phyloP scores from a whole-genome alignment of 2,797 vertebrate species.

The Tangara arthus region DNA sequence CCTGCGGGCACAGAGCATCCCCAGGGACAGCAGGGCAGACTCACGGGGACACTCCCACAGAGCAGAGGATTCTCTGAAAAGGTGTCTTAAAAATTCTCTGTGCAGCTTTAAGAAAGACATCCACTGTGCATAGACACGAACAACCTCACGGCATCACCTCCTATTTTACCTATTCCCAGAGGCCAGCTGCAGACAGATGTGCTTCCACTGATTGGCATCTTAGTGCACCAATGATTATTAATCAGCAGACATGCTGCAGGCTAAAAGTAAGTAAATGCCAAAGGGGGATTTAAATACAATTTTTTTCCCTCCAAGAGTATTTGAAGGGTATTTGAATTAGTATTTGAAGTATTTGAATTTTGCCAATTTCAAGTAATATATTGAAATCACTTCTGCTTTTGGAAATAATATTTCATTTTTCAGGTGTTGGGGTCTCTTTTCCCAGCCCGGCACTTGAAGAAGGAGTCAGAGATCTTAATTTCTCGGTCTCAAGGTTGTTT shows the following conservation, averaged over 20 bases:
- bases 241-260: not conserved
- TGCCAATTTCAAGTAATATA: not conserved
- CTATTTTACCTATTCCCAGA: accelerated
- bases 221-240: not conserved
- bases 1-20: accelerated
- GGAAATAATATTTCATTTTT: not conserved
- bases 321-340: not conserved
- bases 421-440: not conserved
- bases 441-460: no score
- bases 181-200: not conserved
- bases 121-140: accelerated
- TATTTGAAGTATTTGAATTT: not conserved
- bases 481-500: no score
- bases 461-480: no score
- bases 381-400: not conserved
- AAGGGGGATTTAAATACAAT: not conserved
- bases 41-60: accelerated
- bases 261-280: not conserved
- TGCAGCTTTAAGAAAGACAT: not conserved
- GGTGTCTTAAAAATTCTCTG: not conserved
- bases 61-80: not conserved
- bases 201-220: not conserved
- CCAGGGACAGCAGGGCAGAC: accelerated
- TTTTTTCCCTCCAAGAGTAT: not conserved
- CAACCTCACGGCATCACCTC: not conserved